phyloP scores from a whole-genome alignment of 2,888 invertebrate genomes.

The Tuta absoluta region DNA sequence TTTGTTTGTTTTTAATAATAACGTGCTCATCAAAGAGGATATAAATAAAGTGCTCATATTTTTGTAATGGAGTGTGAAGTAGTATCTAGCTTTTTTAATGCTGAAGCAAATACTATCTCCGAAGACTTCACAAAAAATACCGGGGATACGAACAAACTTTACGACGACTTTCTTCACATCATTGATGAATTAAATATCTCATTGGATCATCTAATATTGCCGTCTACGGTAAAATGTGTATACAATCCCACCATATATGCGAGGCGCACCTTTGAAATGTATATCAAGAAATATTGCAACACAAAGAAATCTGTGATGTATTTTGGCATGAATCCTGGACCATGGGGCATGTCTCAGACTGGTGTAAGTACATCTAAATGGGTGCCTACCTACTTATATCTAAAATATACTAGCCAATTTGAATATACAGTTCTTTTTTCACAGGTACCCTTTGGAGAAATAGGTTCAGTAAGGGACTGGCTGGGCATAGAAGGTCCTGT shows the following conservation, averaged over 20 bases:
- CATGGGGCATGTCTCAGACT: constrained; percentile 97
- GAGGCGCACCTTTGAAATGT: constrained; percentile 87
- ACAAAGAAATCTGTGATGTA: constrained; percentile 87
- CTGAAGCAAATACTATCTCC: constrained; percentile 17
- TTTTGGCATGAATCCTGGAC: constrained; percentile 98
- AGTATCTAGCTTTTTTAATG: constrained; percentile 59
- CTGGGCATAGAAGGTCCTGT: constrained; percentile 87
- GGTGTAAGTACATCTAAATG: constrained; percentile 84
- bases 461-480: constrained; percentile 88
- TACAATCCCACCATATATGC: constrained; percentile 96
- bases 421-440: constrained; percentile 31
- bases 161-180: constrained; percentile 58
- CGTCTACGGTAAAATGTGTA: constrained; percentile 82
- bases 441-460: constrained; percentile 95
- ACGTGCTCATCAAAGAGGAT: too few relatives aligned
- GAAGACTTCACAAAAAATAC: constrained; percentile 29
- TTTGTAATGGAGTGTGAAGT: constrained; percentile 51
- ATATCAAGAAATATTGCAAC: constrained; percentile 86
- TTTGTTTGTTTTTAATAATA: too few relatives aligned
- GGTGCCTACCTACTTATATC: background rate
- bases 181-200: constrained; percentile 66
- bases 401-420: background rate
- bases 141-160: constrained; percentile 30
- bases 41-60: background rate
- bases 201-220: constrained; percentile 72